phyloP scores from a whole-genome alignment of 2,888 invertebrate species.

The Netelia melanura region DNA sequence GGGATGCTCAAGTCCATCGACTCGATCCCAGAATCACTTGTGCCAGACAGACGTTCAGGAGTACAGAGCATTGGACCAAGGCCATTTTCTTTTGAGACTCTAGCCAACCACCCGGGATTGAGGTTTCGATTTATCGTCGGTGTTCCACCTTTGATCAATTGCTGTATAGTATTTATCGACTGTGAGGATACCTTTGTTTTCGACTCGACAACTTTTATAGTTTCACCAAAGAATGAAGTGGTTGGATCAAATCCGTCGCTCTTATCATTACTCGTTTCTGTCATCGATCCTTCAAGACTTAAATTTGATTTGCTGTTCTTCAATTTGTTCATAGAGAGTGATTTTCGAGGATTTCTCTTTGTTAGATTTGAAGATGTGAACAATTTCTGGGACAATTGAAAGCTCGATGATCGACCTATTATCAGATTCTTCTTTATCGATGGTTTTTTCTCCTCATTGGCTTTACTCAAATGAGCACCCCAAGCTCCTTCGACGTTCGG shows the following conservation, averaged over 20 bases:
- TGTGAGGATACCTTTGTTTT: conserved; percentile 72
- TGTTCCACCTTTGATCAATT: conserved; percentile 76
- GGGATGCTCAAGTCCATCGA: conserved; percentile 76
- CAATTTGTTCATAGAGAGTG: conserved; percentile 83
- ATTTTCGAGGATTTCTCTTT: conserved; percentile 92
- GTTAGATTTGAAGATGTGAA: conserved; percentile 90
- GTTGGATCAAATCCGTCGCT: conserved; percentile 61
- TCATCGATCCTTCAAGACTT: conserved; percentile 21
- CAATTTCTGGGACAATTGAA: conserved; percentile 88
- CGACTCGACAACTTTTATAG: conserved; percentile 75
- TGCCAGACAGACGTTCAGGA: conserved; percentile 72
- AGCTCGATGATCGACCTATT: conserved; percentile 81
- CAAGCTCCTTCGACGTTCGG: conserved; percentile 83
- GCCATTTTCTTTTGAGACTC: conserved; percentile 82
- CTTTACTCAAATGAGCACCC: conserved; percentile 85
- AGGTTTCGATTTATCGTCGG: conserved; percentile 80
- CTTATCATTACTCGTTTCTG: conserved; percentile 9
- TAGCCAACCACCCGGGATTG: conserved; percentile 87
- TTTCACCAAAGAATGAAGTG: conserved; percentile 72
- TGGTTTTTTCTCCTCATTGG: conserved; percentile 77
- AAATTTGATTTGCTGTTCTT: conserved; percentile 76
- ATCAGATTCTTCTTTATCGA: conserved; percentile 70
- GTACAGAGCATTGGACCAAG: conserved; percentile 64
- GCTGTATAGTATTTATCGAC: conserved; percentile 80
- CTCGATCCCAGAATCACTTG: conserved; percentile 81